phyloP scores from a whole-genome alignment of 2,888 invertebrate species.

The Lithosia quadra region DNA sequence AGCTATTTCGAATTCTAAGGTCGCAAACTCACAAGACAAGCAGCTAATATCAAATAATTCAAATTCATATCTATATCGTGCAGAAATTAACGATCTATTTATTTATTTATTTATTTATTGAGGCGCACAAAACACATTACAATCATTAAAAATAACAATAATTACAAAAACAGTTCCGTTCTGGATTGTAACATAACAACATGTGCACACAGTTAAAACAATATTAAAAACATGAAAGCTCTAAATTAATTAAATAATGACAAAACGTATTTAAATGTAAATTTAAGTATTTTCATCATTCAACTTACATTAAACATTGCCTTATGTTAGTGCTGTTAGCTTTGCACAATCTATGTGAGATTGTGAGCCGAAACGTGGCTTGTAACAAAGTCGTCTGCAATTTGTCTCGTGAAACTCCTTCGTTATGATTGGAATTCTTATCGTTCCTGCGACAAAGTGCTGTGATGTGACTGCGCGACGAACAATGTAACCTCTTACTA shows the following conservation, averaged over 20 bases:
- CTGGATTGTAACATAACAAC: no score
- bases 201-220: no score
- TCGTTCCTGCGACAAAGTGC: conserved; percentile 58
- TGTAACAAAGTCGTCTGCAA: conserved; percentile 68
- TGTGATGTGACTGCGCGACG: conserved; percentile 56
- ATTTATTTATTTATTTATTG: no score
- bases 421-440: conserved; percentile 72
- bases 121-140: no score
- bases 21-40: background rate
- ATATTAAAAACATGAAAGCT: no score
- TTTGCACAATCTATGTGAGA: conserved; percentile 32
- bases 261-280: no score
- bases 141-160: no score
- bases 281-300: no score
- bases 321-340: conserved; percentile 14
- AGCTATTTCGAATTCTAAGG: background rate
- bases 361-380: conserved; percentile 45
- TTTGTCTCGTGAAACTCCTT: conserved; percentile 65
- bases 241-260: no score
- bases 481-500: conserved; percentile 11
- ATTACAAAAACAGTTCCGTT: no score
- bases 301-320: conserved; percentile 11
- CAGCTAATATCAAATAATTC: background rate
- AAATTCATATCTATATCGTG: conserved; percentile 10
- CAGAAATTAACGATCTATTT: conserved; percentile 17